Percentiles rank a stretch among this genome's conserved stretches.
phyloP scores from a whole-genome alignment of 2,888 invertebrate genomes.

The Therioaphis trifolii region DNA sequence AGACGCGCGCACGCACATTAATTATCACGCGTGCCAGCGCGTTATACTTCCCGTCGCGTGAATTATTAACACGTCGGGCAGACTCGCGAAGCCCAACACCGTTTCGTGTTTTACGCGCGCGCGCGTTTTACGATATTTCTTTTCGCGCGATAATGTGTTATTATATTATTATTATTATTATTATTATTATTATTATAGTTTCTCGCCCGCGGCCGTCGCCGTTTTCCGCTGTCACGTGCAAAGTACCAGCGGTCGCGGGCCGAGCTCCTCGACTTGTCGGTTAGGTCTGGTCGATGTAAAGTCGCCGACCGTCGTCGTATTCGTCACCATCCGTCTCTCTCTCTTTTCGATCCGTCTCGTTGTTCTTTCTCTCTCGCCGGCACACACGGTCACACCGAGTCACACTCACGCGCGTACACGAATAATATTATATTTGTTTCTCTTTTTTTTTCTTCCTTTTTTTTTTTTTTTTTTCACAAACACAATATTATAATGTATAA shows the following conservation, averaged over 20 bases:
- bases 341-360: too few species aligned
- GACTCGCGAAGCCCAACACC: constrained; percentile 2
- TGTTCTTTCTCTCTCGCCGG: not conserved
- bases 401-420: too few species aligned
- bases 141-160: not conserved
- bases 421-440: too few species aligned
- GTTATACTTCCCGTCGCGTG: constrained; percentile 48
- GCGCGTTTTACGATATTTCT: not conserved
- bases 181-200: too few species aligned
- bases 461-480: too few species aligned
- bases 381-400: not conserved
- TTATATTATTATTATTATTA: too few species aligned
- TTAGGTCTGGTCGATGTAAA: too few species aligned
- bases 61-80: constrained; percentile 51
- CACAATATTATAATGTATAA: not conserved
- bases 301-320: not conserved
- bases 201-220: too few species aligned
- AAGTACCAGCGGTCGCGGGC: too few species aligned
- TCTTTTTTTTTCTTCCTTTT: too few species aligned
- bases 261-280: not conserved
- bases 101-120: not conserved
- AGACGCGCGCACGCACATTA: not conserved
- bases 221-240: too few species aligned
- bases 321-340: too few species aligned
- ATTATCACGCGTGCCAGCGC: not conserved